phyloP scores from a whole-genome alignment of 2,797 vertebrate species.

The Microctenopoma stevenorrisi region DNA sequence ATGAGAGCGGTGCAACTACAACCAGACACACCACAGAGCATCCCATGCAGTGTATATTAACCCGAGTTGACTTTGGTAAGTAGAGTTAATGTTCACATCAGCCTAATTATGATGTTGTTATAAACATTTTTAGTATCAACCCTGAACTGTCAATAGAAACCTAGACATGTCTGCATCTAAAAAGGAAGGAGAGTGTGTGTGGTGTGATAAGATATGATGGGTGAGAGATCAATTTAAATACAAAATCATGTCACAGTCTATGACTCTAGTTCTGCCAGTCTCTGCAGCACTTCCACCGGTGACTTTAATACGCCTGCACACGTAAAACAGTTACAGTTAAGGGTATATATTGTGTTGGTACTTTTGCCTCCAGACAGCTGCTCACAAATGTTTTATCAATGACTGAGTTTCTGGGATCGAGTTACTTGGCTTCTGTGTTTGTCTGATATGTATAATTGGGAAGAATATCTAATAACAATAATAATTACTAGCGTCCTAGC shows the following conservation, averaged over 20 bases:
- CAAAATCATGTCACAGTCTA: too few species aligned
- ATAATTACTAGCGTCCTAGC: too few species aligned
- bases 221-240: too few species aligned
- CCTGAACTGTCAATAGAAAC: too few species aligned
- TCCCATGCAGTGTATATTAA: constrained; percentile 99
- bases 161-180: too few species aligned
- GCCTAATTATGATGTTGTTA: neutral
- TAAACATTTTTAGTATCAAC: too few species aligned
- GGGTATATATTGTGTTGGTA: constrained; percentile 18
- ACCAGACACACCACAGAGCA: constrained; percentile 99
- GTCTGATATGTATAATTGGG: constrained; percentile 5
- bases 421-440: constrained; percentile 14
- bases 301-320: constrained; percentile 4
- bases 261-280: neutral
- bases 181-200: too few species aligned
- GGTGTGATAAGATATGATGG: too few species aligned
- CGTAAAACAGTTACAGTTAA: constrained; percentile 5
- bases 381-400: constrained; percentile 15
- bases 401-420: constrained; percentile 15
- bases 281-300: constrained; percentile 4
- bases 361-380: constrained; percentile 36
- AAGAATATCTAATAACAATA: too few species aligned
- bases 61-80: constrained; percentile 97
- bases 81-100: neutral
- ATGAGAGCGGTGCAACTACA: constrained; percentile 97